These are phyloP conservation scores for Scomber japonicus DNA, from an alignment of 2,113 vertebrate genomes.

Conservation along the genomic window DNA sequence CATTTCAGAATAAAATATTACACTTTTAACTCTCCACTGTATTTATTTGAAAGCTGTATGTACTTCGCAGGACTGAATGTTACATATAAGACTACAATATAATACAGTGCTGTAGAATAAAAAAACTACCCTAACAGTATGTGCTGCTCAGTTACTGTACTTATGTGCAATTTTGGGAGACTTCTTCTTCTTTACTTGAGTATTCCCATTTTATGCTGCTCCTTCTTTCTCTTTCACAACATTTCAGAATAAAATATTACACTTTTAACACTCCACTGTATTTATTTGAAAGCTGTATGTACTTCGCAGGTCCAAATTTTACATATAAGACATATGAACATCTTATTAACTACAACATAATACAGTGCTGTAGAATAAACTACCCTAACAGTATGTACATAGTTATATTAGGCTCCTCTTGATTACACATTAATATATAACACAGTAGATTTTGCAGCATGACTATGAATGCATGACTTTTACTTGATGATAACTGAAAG, in stretches of 20 bases:
- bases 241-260: too few species aligned
- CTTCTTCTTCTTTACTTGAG: too few species aligned
- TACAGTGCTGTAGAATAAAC: not conserved
- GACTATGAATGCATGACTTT: not conserved
- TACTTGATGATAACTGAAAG: not conserved
- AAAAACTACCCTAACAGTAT: not conserved
- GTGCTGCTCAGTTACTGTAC: too few species aligned
- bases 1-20: too few species aligned
- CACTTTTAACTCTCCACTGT: too few species aligned
- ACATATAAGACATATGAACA: not conserved
- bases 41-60: not conserved
- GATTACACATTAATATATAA: not conserved
- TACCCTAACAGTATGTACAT: not conserved
- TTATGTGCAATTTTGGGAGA: too few species aligned
- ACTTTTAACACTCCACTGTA: too few species aligned
- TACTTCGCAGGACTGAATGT: not conserved
- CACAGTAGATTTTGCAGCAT: not conserved
- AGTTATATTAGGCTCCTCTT: not conserved
- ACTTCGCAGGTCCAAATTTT: not conserved
- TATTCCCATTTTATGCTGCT: too few species aligned
- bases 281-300: not conserved
- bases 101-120: not conserved
- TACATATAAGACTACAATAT: too few species aligned
- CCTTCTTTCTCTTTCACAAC: too few species aligned
- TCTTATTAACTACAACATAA: not conserved